A percentile compares a stretch with the other conserved stretches of the same genome.
Conservation (phyloP, 2,888 invertebrate genomes). For the Drosophila testacea region DNA sequence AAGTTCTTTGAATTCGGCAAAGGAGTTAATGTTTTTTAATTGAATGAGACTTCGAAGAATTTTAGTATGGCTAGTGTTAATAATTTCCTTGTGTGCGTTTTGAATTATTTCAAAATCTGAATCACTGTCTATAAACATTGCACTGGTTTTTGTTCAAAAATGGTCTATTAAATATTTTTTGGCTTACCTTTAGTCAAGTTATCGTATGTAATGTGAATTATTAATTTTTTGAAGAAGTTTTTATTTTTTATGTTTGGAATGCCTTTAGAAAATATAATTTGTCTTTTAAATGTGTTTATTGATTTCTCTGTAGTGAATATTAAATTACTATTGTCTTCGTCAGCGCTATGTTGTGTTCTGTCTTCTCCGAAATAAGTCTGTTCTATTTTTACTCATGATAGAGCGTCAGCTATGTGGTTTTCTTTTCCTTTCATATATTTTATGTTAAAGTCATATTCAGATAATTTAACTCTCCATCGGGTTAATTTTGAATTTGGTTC, state of each 20-base stretch:
- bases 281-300: slow-evolving; percentile 1
- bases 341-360: slow-evolving; percentile 7
- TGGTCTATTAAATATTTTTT: too few species aligned
- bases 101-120: slow-evolving; percentile 1
- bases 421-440: slow-evolving; percentile 4
- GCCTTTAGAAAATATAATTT: slow-evolving; percentile 1
- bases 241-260: not conserved
- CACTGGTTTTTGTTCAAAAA: not conserved
- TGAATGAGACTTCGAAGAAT: too few species aligned
- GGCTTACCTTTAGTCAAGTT: not conserved
- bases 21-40: too few species aligned
- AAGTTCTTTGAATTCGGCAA: too few species aligned
- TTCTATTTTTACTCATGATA: slow-evolving; percentile 6
- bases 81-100: not conserved
- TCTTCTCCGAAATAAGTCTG: slow-evolving; percentile 8
- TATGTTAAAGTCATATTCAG: slow-evolving; percentile 6
- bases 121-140: slow-evolving; percentile 1
- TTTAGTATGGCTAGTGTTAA: not conserved
- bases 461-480: too few species aligned
- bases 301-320: slow-evolving; percentile 2
- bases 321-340: slow-evolving; percentile 6
- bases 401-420: slow-evolving; percentile 2
- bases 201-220: too few species aligned
- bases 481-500: too few species aligned
- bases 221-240: too few species aligned